These are phyloP conservation scores for Troides aeacus DNA, from an alignment of 2,888 invertebrate genomes.

Conservation along the genomic window DNA sequence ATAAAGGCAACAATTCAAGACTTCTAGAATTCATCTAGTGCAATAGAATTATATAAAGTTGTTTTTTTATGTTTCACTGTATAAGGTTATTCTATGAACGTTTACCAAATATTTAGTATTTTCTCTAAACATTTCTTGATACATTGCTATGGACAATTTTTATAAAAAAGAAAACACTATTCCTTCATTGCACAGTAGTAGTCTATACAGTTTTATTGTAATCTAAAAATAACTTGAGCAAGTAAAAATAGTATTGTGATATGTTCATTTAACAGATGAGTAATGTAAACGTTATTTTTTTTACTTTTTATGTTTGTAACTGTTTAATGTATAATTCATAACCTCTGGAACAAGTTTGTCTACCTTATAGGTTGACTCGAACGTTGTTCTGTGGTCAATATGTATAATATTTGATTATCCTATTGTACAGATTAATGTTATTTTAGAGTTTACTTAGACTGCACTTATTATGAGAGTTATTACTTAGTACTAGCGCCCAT, in stretches of 20 bases:
- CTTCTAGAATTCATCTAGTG: too few species aligned
- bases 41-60: not conserved
- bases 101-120: conserved; percentile 31
- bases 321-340: conserved; percentile 25
- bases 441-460: too few species aligned
- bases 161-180: too few species aligned
- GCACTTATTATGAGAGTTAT: too few species aligned
- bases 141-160: too few species aligned
- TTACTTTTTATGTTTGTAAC: conserved; percentile 12
- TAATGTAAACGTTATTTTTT: conserved; percentile 13
- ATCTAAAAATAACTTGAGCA: conserved; percentile 12
- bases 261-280: conserved; percentile 25
- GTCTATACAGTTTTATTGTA: not conserved
- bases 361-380: not conserved
- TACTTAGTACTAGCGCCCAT: too few species aligned
- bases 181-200: too few species aligned
- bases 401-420: too few species aligned
- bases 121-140: not conserved
- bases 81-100: conserved; percentile 43
- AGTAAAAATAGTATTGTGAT: conserved; percentile 19
- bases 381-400: not conserved
- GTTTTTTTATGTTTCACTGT: conserved; percentile 23
- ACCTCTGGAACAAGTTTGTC: not conserved
- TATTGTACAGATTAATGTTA: too few species aligned
- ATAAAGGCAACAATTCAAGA: too few species aligned